A percentile compares a stretch with the other conserved stretches of the same genome.
phyloP scores from a whole-genome alignment of 2,113 vertebrate species.

The Amblyopsis rosae region DNA sequence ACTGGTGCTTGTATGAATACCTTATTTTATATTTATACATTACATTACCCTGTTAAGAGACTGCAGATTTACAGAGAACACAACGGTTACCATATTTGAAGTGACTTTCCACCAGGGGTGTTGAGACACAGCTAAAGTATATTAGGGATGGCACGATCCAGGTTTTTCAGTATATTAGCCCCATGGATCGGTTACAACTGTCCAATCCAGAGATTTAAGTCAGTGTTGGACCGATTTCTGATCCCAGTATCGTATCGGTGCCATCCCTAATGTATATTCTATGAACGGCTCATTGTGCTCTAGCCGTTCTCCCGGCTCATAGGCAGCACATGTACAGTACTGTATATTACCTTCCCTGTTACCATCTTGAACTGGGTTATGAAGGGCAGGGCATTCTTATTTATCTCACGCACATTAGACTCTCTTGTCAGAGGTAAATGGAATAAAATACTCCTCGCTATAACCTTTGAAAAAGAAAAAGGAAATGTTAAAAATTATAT shows the following conservation, averaged over 20 bases:
- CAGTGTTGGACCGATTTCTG: too few species aligned
- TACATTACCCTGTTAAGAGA: too few species aligned
- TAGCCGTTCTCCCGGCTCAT: slow-evolving; percentile 11
- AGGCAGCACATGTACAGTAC: background rate
- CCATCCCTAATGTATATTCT: background rate
- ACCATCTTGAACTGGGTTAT: slow-evolving; percentile 1
- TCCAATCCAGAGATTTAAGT: too few species aligned
- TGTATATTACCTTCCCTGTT: slow-evolving; percentile 2
- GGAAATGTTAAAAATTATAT: too few species aligned
- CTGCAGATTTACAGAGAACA: background rate
- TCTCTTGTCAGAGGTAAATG: too few species aligned
- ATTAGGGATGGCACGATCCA: too few species aligned
- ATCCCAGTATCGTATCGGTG: too few species aligned
- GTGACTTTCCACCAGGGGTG: slow-evolving; percentile 16
- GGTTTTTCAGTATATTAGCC: too few species aligned
- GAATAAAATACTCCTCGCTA: too few species aligned
- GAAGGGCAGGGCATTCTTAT: background rate
- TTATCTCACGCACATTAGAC: slow-evolving; percentile 4
- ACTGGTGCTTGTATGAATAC: background rate
- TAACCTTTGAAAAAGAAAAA: too few species aligned
- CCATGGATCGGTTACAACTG: too few species aligned
- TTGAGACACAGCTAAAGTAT: background rate
- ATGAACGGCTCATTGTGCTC: slow-evolving; percentile 6
- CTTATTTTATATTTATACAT: background rate
- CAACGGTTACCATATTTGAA: slow-evolving; percentile 16